These are phyloP conservation scores for Heterodera carotae DNA, from an alignment of 1,140 invertebrate genomes.

Conservation along the genomic window DNA sequence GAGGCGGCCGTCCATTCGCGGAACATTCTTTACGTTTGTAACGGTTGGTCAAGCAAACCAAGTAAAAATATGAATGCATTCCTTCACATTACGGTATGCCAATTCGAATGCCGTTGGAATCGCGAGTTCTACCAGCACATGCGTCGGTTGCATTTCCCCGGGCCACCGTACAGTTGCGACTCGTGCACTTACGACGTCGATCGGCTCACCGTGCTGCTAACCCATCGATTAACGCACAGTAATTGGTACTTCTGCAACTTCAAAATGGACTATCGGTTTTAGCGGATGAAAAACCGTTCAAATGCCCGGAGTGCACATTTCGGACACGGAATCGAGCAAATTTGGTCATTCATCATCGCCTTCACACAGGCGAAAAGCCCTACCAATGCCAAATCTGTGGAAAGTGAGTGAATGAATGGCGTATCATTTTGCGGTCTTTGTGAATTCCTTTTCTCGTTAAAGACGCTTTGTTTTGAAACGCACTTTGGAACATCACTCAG, in stretches of 20 bases:
- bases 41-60: slow-evolving; percentile 41
- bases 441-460: slow-evolving; percentile 10
- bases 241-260: slow-evolving; percentile 1
- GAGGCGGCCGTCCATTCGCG: slow-evolving; percentile 69
- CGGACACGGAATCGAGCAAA: slow-evolving; percentile 68
- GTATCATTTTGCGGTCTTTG: slow-evolving; percentile 69
- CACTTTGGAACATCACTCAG: slow-evolving; percentile 15
- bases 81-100: slow-evolving; percentile 67
- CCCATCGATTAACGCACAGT: slow-evolving; percentile 70
- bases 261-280: slow-evolving; percentile 39
- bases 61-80: neutral
- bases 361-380: slow-evolving; percentile 67
- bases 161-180: slow-evolving; percentile 19
- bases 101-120: slow-evolving; percentile 73
- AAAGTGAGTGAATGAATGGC: slow-evolving; percentile 66
- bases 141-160: slow-evolving; percentile 64
- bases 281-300: slow-evolving; percentile 69
- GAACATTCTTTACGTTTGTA: slow-evolving; percentile 72
- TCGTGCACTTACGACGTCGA: slow-evolving; percentile 67
- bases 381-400: slow-evolving; percentile 69
- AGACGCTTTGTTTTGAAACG: slow-evolving; percentile 19
- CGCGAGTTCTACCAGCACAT: slow-evolving; percentile 73
- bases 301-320: slow-evolving; percentile 68
- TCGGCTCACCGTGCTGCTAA: slow-evolving; percentile 69
- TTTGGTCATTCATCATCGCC: slow-evolving; percentile 67